Evolutionary conservation across 2,113 vertebrate species (phyloP).

Genomic region (Tragulus kanchil): DNA sequence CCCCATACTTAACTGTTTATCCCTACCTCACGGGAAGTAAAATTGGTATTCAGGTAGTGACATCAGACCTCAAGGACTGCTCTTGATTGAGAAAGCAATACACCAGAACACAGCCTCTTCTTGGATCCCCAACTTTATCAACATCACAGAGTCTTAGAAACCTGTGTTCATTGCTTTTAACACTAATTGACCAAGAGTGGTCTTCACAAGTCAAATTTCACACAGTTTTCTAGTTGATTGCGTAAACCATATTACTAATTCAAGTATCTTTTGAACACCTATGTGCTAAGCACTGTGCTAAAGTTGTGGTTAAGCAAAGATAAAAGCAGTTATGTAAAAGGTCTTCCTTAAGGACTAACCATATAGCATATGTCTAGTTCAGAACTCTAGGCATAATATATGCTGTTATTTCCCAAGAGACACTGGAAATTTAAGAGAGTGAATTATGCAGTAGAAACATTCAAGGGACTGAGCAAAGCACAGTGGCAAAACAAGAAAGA

Average conservation of each 20-base stretch:
- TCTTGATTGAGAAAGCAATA: neutral
- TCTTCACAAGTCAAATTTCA: neutral
- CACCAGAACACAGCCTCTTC: neutral
- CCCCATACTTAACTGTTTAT: neutral
- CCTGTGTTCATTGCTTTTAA: neutral
- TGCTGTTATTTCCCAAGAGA: neutral
- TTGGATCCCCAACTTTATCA: neutral
- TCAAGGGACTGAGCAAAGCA: neutral
- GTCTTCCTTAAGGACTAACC: neutral
- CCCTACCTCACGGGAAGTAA: neutral
- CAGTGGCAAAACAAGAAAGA: neutral
- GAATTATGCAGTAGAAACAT: neutral
- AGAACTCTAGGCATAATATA: neutral
- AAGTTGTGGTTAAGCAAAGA: neutral
- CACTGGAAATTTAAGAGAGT: neutral
- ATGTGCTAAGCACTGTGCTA: neutral
- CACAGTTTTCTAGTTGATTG: neutral
- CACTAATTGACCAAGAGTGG: neutral
- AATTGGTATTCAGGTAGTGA: conserved; percentile 7
- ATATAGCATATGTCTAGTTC: neutral
- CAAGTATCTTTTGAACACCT: neutral
- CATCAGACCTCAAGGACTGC: neutral
- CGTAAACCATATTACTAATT: neutral
- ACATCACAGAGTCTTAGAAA: neutral
- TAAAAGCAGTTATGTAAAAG: neutral